Percentiles rank a stretch among this genome's conserved stretches.
Conservation (phyloP, 2,888 invertebrate genomes). For the Drosophila fungiperda region DNA sequence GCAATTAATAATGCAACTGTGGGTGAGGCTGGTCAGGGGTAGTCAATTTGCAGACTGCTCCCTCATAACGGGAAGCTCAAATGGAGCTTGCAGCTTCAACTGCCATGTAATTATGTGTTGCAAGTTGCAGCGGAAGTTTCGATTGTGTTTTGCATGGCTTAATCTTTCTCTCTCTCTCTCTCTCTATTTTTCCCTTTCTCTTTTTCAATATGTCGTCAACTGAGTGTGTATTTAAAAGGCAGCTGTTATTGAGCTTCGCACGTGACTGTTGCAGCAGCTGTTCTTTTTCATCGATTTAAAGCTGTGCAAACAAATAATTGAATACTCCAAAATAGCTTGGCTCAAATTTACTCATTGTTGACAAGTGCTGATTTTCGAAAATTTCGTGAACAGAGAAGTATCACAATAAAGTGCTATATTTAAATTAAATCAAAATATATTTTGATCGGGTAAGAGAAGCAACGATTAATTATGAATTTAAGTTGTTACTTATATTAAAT, state of each 20-base stretch:
- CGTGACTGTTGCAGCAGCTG: conserved; percentile 36
- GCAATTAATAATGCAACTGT: conserved; percentile 73
- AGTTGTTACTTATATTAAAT: neutral
- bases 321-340: conserved; percentile 29
- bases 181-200: neutral
- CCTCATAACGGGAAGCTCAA: conserved; percentile 64
- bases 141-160: conserved; percentile 5
- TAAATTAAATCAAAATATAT: neutral
- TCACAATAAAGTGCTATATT: neutral
- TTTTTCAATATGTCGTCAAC: conserved; percentile 13
- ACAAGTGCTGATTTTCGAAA: neutral
- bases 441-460: neutral
- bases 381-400: neutral
- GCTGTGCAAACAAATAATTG: conserved; percentile 63
- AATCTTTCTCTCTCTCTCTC: neutral
- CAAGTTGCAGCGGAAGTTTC: conserved; percentile 51
- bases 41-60: conserved; percentile 57
- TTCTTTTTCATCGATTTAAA: conserved; percentile 39
- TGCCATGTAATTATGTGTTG: conserved; percentile 64
- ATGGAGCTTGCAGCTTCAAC: conserved; percentile 66
- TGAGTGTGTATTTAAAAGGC: conserved; percentile 34
- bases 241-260: conserved; percentile 53
- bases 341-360: conserved; percentile 10
- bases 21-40: conserved; percentile 28
- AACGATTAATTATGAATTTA: neutral